These are phyloP conservation scores for Porites australiensis DNA, from an alignment of 64 coral and sea anemone genomes.

Conservation along the genomic window DNA sequence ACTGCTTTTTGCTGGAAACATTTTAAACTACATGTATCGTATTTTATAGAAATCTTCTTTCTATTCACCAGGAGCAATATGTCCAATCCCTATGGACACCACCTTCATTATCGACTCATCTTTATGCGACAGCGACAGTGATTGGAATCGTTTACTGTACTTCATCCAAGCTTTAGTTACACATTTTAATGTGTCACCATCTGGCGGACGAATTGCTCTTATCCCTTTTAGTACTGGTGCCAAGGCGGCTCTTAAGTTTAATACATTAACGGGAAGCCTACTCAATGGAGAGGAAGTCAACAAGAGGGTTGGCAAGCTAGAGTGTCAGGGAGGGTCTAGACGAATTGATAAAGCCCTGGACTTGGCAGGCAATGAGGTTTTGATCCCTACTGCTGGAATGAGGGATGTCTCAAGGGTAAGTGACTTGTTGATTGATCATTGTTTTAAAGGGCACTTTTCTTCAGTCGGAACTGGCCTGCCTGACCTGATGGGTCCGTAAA, in stretches of 20 bases:
- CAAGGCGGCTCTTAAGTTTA: constrained; percentile 48
- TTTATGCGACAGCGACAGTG: not conserved
- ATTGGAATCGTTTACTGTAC: not conserved
- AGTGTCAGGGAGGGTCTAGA: constrained; percentile 51
- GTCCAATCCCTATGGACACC: constrained; percentile 12
- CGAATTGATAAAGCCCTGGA: constrained; percentile 73
- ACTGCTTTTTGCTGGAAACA: too few relatives aligned
- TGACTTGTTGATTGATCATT: not conserved
- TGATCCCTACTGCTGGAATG: constrained; percentile 48
- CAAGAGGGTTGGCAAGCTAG: constrained; percentile 5
- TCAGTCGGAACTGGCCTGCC: too few relatives aligned
- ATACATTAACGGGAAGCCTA: constrained; percentile 25
- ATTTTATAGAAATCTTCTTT: not conserved
- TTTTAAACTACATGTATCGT: too few relatives aligned
- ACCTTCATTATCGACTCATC: constrained; percentile 9
- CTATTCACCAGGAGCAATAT: not conserved
- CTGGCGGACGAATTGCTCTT: constrained; percentile 28
- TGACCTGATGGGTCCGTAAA: too few relatives aligned
- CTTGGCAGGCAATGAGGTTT: constrained; percentile 53
- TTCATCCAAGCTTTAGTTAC: not conserved
- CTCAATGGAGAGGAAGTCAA: constrained; percentile 39
- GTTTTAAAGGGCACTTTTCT: not conserved
- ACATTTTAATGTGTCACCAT: constrained; percentile 10
- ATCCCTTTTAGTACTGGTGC: constrained; percentile 32
- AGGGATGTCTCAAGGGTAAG: constrained; percentile 60